Conservation (phyloP, 2,113 vertebrate species). For the Trinectes maculatus region DNA sequence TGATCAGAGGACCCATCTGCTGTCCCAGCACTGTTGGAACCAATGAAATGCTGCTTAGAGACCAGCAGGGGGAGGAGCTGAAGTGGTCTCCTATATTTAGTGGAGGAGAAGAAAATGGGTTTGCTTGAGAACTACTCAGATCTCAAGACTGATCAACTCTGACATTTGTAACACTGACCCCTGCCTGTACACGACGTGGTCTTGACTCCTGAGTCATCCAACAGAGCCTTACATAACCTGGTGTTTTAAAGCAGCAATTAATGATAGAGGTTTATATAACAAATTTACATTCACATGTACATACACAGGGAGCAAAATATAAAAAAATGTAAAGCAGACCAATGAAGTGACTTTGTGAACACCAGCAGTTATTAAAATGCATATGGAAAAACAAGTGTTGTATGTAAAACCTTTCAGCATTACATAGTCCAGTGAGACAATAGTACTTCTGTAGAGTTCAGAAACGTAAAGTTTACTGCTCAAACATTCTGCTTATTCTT, state of each 20-base stretch:
- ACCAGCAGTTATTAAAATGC: no score
- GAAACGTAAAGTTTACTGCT: background rate
- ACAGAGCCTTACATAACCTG: background rate
- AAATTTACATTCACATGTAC: background rate
- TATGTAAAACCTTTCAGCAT: background rate
- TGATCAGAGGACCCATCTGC: conserved; percentile 18
- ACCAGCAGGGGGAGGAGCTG: conserved; percentile 4
- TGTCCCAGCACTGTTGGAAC: background rate
- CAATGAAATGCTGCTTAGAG: conserved; percentile 6
- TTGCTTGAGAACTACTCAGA: conserved; percentile 51
- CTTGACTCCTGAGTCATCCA: conserved; percentile 3
- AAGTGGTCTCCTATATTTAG: conserved; percentile 78
- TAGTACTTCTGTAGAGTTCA: background rate
- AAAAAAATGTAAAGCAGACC: no score
- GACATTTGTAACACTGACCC: conserved; percentile 75
- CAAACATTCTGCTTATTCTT: background rate
- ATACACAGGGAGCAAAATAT: background rate
- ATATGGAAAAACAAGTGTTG: no score
- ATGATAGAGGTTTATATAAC: background rate
- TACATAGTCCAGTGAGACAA: background rate
- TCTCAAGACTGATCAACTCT: conserved; percentile 59
- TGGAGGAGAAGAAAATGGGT: conserved; percentile 64
- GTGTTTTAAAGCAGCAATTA: background rate
- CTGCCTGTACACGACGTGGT: conserved; percentile 21
- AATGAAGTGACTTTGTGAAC: no score